A percentile compares a stretch with the other conserved stretches of the same genome.
phyloP scores from a whole-genome alignment of 1,140 invertebrate species.

The Drosophila melanica region DNA sequence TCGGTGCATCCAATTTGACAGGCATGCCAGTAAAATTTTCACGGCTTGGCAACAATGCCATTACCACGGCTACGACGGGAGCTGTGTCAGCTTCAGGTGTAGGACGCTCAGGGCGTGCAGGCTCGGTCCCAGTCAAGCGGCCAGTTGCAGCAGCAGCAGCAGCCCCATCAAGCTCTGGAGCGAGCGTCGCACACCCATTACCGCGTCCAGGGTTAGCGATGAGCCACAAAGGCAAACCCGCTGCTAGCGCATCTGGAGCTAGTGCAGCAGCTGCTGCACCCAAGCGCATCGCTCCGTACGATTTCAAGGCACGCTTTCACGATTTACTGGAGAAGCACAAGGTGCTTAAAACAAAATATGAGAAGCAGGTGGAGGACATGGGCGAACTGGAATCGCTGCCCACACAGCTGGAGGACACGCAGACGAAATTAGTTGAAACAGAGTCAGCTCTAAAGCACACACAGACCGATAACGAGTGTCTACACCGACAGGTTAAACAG shows the following conservation, averaged over 20 bases:
- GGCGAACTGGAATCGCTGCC: conserved; percentile 78
- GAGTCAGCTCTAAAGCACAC: conserved; percentile 49
- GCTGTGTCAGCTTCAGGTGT: conserved; percentile 4
- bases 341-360: conserved; percentile 85
- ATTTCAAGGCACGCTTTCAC: conserved; percentile 86
- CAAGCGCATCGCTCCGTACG: conserved; percentile 85
- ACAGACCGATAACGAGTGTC: conserved; percentile 56
- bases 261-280: conserved; percentile 8
- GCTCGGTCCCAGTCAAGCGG: conserved; percentile 5
- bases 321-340: conserved; percentile 86
- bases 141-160: conserved; percentile 10
- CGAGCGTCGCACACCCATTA: neutral
- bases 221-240: conserved; percentile 37
- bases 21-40: conserved; percentile 65
- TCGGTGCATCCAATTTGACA: conserved; percentile 47
- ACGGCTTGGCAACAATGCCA: conserved; percentile 25
- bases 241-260: neutral
- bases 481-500: conserved; percentile 62
- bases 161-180: neutral
- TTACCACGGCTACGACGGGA: conserved; percentile 15
- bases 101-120: neutral
- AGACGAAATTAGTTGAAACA: conserved; percentile 52
- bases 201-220: conserved; percentile 4
- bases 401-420: conserved; percentile 84
- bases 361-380: conserved; percentile 85